phyloP scores from a whole-genome alignment of 2,888 invertebrate species.

The Sisyra nigra region DNA sequence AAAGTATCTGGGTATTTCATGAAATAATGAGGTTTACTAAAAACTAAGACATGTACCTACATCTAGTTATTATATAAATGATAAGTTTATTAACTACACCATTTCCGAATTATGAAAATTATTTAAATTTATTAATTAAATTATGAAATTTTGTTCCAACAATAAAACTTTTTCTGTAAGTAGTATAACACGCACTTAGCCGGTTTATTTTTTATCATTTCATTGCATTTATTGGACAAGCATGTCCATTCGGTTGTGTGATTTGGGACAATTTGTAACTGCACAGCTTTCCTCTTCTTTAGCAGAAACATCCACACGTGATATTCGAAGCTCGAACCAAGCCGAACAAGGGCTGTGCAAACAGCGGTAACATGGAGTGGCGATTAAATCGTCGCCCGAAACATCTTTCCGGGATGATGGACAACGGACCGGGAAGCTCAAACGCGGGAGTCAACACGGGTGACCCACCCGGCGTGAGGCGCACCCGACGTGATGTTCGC shows the following conservation, averaged over 20 bases:
- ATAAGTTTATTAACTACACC: too few species aligned
- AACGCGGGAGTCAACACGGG: constrained; percentile 21
- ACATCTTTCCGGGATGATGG: constrained; percentile 27
- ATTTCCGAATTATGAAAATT: too few species aligned
- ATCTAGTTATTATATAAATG: too few species aligned
- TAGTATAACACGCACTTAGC: too few species aligned
- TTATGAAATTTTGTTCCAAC: too few species aligned
- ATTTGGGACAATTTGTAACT: constrained; percentile 19
- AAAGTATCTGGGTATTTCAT: too few species aligned
- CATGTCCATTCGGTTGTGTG: neutral
- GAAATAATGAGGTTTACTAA: too few species aligned
- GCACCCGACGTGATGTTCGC: constrained; percentile 61
- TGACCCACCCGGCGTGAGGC: constrained; percentile 17
- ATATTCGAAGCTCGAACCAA: constrained; percentile 90
- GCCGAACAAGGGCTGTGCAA: constrained; percentile 83
- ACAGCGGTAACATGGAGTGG: constrained; percentile 60
- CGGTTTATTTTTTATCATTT: neutral
- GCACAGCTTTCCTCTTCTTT: constrained; percentile 41
- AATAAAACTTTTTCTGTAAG: too few species aligned
- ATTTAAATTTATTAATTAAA: too few species aligned
- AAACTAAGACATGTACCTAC: too few species aligned
- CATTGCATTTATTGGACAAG: neutral
- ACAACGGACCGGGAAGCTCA: constrained; percentile 11
- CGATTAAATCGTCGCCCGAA: constrained; percentile 47
- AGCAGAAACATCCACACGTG: constrained; percentile 96